These are phyloP conservation scores for Scelioninae gen. 1 DNA, from an alignment of 2,888 invertebrate species.

Conservation along the genomic window DNA sequence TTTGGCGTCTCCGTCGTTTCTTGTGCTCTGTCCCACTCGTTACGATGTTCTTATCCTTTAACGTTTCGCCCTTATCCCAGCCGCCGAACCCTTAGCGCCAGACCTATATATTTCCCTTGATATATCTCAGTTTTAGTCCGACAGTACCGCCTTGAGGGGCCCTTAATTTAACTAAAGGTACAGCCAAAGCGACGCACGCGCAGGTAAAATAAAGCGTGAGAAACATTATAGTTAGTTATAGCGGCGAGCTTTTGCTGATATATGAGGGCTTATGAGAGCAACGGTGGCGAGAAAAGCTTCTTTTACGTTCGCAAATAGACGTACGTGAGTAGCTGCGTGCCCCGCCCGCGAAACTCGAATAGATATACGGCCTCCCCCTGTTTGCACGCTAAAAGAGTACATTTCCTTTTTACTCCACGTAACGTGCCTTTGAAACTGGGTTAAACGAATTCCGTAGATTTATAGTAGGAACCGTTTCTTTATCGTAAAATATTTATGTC, in stretches of 20 bases:
- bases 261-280: constrained; percentile 74
- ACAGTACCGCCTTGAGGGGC: constrained; percentile 68
- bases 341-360: constrained; percentile 40
- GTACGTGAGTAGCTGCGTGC: constrained; percentile 56
- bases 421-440: constrained; percentile 47
- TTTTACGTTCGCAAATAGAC: constrained; percentile 67
- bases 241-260: constrained; percentile 76
- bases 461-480: constrained; percentile 45
- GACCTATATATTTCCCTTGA: constrained; percentile 74
- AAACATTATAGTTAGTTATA: constrained; percentile 76
- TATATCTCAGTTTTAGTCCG: constrained; percentile 77
- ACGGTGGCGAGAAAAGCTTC: constrained; percentile 71
- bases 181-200: constrained; percentile 52
- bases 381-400: constrained; percentile 29
- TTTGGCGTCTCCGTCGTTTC: background rate
- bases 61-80: constrained; percentile 66
- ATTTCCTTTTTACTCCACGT: constrained; percentile 46
- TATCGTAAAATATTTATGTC: constrained; percentile 58
- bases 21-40: constrained; percentile 24
- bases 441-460: constrained; percentile 55
- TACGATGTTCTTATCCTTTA: constrained; percentile 66
- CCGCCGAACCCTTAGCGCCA: constrained; percentile 65
- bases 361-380: constrained; percentile 36
- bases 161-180: constrained; percentile 76
- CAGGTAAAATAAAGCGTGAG: constrained; percentile 72